A percentile compares a stretch with the other conserved stretches of the same genome.
Evolutionary conservation across 1,140 invertebrate genomes (phyloP).

Genomic region (Hypothenemus hampei): DNA sequence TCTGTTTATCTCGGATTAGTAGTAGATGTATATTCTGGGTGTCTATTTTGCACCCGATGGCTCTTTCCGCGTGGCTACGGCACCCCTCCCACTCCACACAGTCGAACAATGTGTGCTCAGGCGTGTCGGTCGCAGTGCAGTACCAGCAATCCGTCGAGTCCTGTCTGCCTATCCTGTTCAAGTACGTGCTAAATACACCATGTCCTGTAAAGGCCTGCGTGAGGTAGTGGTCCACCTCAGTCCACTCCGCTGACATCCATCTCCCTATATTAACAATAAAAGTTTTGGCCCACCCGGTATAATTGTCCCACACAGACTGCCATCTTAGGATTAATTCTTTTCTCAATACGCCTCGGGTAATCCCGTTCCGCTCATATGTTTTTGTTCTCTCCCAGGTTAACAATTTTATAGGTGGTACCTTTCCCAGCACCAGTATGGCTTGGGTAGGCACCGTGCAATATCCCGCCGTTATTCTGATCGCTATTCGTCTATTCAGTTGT

Average conservation of each 20-base stretch:
- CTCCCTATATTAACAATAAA: neutral
- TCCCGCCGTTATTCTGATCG: conserved; percentile 12
- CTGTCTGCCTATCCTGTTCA: too few relatives aligned
- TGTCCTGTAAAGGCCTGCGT: neutral
- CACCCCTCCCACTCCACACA: too few relatives aligned
- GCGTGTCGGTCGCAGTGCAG: too few relatives aligned
- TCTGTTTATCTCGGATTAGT: too few relatives aligned
- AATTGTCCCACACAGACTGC: neutral
- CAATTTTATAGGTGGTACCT: neutral
- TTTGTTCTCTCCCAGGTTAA: neutral
- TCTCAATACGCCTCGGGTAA: too few relatives aligned
- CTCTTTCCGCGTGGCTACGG: too few relatives aligned
- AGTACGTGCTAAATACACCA: too few relatives aligned
- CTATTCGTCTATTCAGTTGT: conserved; percentile 5
- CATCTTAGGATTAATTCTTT: neutral
- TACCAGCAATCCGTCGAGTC: too few relatives aligned
- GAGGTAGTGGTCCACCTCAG: neutral
- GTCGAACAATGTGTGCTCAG: too few relatives aligned
- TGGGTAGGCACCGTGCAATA: conserved; percentile 10
- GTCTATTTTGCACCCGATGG: too few relatives aligned
- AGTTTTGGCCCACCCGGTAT: neutral
- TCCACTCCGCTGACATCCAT: neutral
- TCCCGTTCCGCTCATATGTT: neutral
- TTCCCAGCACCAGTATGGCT: neutral
- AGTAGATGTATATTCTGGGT: too few relatives aligned